phyloP scores from a whole-genome alignment of 2,797 vertebrate genomes.

The Hipposideros larvatus region DNA sequence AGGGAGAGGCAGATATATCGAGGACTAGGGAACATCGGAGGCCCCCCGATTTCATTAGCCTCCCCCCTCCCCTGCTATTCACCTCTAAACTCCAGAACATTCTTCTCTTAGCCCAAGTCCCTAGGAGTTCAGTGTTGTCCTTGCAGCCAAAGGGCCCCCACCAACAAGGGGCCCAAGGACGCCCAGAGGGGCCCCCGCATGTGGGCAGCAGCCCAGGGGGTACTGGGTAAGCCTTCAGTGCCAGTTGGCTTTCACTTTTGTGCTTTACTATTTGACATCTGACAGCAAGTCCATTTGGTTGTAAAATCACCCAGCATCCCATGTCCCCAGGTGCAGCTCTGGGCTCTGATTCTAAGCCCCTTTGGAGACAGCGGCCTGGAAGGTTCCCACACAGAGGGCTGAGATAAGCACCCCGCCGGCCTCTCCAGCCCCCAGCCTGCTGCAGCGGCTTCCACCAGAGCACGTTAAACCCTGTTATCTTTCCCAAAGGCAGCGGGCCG shows the following conservation, averaged over 20 bases:
- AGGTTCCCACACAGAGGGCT: not conserved
- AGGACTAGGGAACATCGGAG: too few species aligned
- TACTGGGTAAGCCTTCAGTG: not conserved
- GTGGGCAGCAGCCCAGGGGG: not conserved
- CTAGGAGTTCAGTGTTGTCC: not conserved
- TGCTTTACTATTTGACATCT: rapidly evolving
- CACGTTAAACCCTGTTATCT: rapidly evolving
- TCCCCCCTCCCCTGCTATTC: not conserved
- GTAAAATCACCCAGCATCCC: not conserved
- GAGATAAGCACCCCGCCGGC: rapidly evolving
- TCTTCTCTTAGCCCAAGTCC: not conserved
- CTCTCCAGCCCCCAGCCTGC: not conserved
- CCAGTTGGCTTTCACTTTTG: rapidly evolving
- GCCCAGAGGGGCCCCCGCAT: not conserved
- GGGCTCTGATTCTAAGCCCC: not conserved
- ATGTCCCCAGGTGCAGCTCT: rapidly evolving
- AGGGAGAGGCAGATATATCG: too few species aligned
- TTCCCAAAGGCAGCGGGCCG: not conserved
- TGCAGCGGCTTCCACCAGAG: not conserved
- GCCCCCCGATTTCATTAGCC: not conserved
- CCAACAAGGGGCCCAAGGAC: rapidly evolving
- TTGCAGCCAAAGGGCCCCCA: not conserved
- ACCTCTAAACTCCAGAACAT: not conserved
- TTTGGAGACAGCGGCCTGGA: not conserved
- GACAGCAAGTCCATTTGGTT: not conserved